Conservation (phyloP, 2,113 vertebrate genomes). For the Ptyas mucosa region DNA sequence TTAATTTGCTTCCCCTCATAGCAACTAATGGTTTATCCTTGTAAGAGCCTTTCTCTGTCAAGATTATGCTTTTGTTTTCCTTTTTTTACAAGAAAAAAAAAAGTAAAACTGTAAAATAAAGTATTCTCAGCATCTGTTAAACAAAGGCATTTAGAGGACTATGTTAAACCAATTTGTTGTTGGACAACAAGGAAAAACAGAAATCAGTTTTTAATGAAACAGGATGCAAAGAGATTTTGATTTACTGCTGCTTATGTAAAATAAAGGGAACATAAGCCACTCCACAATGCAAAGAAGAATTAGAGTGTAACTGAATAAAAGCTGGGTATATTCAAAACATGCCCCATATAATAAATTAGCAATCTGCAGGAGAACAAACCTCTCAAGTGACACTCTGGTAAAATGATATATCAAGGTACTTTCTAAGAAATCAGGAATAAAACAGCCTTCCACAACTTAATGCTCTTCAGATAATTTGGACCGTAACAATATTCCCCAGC, state of each 20-base stretch:
- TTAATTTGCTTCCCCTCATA: not conserved
- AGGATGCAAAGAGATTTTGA: conserved; percentile 5
- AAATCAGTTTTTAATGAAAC: conserved; percentile 14
- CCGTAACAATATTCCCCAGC: not conserved
- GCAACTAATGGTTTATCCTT: not conserved
- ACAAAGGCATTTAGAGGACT: not conserved
- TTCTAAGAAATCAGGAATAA: not conserved
- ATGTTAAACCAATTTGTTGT: conserved; percentile 3
- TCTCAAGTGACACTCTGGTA: not conserved
- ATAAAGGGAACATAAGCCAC: conserved; percentile 16
- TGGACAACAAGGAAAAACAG: not conserved
- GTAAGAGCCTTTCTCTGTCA: not conserved
- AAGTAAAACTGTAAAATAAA: not conserved
- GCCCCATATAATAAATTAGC: conserved; percentile 14
- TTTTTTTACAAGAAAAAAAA: not conserved
- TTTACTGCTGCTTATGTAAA: conserved; percentile 12
- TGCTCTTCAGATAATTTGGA: not conserved
- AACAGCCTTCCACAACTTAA: not conserved
- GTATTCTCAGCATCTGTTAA: not conserved
- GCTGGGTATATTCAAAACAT: not conserved
- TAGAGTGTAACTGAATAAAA: conserved; percentile 12
- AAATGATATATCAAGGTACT: not conserved
- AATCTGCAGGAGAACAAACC: not conserved
- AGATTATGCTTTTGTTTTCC: not conserved
- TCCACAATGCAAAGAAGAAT: conserved; percentile 2